Evolutionary conservation across 2,888 invertebrate genomes (phyloP).

Genomic region (Timema cristinae): DNA sequence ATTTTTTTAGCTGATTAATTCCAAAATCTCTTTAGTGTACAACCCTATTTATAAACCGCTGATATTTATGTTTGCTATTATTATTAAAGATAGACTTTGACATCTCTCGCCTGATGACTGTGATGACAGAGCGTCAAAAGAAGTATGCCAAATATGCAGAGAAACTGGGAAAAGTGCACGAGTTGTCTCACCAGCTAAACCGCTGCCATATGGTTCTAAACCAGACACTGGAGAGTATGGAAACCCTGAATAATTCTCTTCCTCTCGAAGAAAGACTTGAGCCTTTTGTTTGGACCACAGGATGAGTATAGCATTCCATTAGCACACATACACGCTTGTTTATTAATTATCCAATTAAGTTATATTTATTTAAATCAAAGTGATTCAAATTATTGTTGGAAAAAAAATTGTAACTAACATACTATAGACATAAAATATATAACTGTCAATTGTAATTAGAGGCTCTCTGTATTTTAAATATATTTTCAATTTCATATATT

Average conservation of each 20-base stretch:
- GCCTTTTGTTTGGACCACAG: constrained; percentile 86
- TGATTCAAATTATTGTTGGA: too few relatives aligned
- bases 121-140: constrained; percentile 76
- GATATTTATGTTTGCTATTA: not conserved
- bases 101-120: constrained; percentile 62
- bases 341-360: too few relatives aligned
- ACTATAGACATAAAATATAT: too few relatives aligned
- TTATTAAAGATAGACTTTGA: constrained; percentile 63
- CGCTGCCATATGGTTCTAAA: constrained; percentile 77
- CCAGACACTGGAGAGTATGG: constrained; percentile 80
- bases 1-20: not conserved
- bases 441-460: too few relatives aligned
- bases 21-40: not conserved
- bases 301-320: constrained; percentile 40
- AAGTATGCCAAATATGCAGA: constrained; percentile 82
- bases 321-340: too few relatives aligned
- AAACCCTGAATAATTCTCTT: constrained; percentile 76
- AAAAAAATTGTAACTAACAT: too few relatives aligned
- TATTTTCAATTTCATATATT: too few relatives aligned
- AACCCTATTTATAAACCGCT: not conserved
- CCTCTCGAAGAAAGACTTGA: constrained; percentile 80
- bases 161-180: constrained; percentile 74
- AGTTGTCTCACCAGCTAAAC: constrained; percentile 76
- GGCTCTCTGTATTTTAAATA: too few relatives aligned
- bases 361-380: too few relatives aligned